Base-by-base conservation (phyloP, 2,888 invertebrate genomes). In the Lordiphosa fenestrarum region DNA sequence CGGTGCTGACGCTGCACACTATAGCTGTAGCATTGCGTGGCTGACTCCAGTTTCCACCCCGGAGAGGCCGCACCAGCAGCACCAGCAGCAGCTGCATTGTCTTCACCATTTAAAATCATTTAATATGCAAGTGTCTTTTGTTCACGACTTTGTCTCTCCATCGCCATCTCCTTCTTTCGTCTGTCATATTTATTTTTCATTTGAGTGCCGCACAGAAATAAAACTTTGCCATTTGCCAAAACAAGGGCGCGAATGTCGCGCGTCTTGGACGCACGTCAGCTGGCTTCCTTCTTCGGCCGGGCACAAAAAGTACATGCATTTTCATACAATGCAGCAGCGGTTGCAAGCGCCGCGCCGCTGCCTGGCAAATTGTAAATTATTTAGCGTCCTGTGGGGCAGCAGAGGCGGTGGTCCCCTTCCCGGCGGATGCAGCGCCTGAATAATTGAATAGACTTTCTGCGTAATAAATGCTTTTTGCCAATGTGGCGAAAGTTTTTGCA, bases 371-470 rank as follows among this genome's bases (percentile, higher is more conserved):
- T 83, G 77, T 81, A 83, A 81, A 81, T 83, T 81, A 81, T 81
- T 81, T 72, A 81, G 68, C 68, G 66, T 69, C 69, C 70, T 60
- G 71, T 58, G 58, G 53, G 61, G 66, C 61, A 59, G 69, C 50
- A 49, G 52, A 30, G 53, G 30, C 33, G 52, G 36, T 36, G 52
- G 36, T 36, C 50, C 9, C 37, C 7, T 6, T 9, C 38, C 36
- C 15, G 50, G 49, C 52, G 68, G 52, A 65, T 59, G 75, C 78
- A 68, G 47, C 66, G 68, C 59, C 69, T 85, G 84, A 85, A 85
- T 85, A 86, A 86, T 87, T 86, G 86, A 86, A 87, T 85, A 73
- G 74, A 63, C 84, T 78, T 61, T 55, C 78, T 77, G 74, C 83
- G 84, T 80, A 85, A 83, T 85, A 84, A 86, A 84, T 75, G 71